A percentile compares a stretch with the other conserved stretches of the same genome.
phyloP scores from a whole-genome alignment of 2,113 vertebrate species.

The Prolemur simus region DNA sequence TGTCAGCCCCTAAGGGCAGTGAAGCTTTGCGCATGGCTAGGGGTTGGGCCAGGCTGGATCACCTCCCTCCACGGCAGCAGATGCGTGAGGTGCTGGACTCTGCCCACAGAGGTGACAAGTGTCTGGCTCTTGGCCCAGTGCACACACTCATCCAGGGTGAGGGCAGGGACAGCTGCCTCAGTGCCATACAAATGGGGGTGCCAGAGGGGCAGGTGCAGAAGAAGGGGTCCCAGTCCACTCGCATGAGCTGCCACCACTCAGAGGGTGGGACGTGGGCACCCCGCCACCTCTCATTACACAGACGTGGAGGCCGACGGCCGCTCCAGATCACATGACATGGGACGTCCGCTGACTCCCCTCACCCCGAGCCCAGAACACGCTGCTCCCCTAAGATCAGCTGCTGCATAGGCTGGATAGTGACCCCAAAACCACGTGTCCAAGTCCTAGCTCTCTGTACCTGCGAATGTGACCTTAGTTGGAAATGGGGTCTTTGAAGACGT shows the following conservation, averaged over 20 bases:
- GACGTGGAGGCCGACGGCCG: fast-evolving
- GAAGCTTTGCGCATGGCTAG: not conserved
- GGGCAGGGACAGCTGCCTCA: too few species aligned
- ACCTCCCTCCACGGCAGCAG: not conserved
- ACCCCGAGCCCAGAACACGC: not conserved
- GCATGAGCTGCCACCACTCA: not conserved
- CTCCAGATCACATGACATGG: not conserved
- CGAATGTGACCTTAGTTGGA: not conserved
- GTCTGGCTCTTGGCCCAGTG: slow-evolving; percentile 34
- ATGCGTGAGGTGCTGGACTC: not conserved
- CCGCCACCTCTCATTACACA: fast-evolving
- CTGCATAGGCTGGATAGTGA: fast-evolving
- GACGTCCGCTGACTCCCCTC: not conserved
- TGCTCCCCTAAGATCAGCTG: not conserved
- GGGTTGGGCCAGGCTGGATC: not conserved
- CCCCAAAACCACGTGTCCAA: not conserved
- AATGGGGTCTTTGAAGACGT: not conserved
- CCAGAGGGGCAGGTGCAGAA: not conserved
- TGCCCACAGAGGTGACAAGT: not conserved
- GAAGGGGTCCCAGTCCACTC: not conserved
- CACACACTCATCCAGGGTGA: not conserved
- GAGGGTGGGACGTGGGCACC: fast-evolving
- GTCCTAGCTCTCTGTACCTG: not conserved
- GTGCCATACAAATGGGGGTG: not conserved
- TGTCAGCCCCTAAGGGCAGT: not conserved